phyloP scores from a whole-genome alignment of 2,113 vertebrate genomes.

The Stomatorhinus ivindoensis region DNA sequence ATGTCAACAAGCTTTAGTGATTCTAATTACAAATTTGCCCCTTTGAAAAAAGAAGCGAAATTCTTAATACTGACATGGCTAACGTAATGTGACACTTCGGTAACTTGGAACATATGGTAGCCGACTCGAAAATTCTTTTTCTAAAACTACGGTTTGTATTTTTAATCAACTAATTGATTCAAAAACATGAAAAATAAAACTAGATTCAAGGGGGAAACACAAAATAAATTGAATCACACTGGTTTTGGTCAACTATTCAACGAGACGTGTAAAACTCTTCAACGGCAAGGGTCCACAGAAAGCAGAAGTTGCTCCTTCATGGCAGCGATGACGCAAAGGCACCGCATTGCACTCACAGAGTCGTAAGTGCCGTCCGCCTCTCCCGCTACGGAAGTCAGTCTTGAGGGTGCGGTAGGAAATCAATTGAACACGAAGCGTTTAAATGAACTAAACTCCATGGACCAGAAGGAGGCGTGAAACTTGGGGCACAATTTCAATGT shows the following conservation, averaged over 20 bases:
- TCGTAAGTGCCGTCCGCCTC: constrained; percentile 19
- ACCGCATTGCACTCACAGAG: constrained; percentile 1
- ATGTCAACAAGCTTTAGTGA: constrained; percentile 64
- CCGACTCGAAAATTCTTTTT: constrained; percentile 49
- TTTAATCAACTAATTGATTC: constrained; percentile 55
- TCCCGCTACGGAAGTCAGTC: constrained; percentile 6
- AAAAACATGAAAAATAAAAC: constrained; percentile 46
- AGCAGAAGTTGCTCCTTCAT: constrained; percentile 5
- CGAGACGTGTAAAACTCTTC: constrained; percentile 16
- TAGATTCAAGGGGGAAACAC: neutral
- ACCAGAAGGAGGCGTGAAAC: neutral
- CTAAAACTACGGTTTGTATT: constrained; percentile 44
- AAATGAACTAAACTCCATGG: neutral
- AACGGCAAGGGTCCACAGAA: constrained; percentile 1
- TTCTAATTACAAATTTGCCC: constrained; percentile 40
- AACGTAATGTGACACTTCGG: neutral
- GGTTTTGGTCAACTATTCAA: neutral
- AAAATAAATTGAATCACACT: constrained; percentile 1
- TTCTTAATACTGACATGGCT: constrained; percentile 8
- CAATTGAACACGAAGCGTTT: neutral
- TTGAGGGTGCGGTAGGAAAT: neutral
- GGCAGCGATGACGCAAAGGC: neutral
- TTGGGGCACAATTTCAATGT: neutral
- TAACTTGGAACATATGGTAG: constrained; percentile 4
- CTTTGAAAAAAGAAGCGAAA: constrained; percentile 7